Evolutionary conservation across 1,140 invertebrate species (phyloP), one percentile per base, ranked within the genome.

Genomic region (Apocrypta bakeri): DNA sequence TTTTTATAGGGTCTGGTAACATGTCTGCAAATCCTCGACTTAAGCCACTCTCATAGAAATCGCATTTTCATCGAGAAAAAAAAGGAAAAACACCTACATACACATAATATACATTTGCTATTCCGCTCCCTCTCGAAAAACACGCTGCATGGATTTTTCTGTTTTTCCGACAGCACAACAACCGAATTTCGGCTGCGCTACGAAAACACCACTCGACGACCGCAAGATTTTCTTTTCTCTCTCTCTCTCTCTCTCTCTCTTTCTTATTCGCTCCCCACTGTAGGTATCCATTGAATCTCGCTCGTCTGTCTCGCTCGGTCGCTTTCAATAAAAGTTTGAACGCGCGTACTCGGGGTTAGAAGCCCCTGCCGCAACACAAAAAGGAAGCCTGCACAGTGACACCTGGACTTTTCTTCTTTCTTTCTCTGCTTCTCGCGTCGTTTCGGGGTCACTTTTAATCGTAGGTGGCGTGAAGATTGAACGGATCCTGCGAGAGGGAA

Each of bases 381-480:
- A 80, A 76, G 72, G 71, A 83, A 75, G 77, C 69, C 76, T 66
- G 77, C 63, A 75, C 69, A 73, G 72, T 76, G 63, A 83, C 82
- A 83, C 82, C 82, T 83, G 82, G 82, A 83, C 77, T 83, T 83
- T 81, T 75, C 81, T 25, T 29, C 63, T 66, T 24, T 29, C 9
- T 29, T 66, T 29, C 63, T 25, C 63, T 66, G 21, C 25, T 56
- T 48, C 48, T 69, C 40, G 76, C 68, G 77, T 79, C 63, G 69
- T 78, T 71, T 80, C 82, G 72, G 82, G 71, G 71, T 79, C 82
- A 79, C 71, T 79, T 73, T 83, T 83, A 83, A 83, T 83, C 82
- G 82, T 83, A 83, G 82, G 82, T 83, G 82, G 82, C 82, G 72
- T 83, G 76, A 83, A 79, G 82, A 79, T 83, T 83, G 81, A 83